Conservation (phyloP, 2,888 invertebrate species). For the Macroteleia sp. region DNA sequence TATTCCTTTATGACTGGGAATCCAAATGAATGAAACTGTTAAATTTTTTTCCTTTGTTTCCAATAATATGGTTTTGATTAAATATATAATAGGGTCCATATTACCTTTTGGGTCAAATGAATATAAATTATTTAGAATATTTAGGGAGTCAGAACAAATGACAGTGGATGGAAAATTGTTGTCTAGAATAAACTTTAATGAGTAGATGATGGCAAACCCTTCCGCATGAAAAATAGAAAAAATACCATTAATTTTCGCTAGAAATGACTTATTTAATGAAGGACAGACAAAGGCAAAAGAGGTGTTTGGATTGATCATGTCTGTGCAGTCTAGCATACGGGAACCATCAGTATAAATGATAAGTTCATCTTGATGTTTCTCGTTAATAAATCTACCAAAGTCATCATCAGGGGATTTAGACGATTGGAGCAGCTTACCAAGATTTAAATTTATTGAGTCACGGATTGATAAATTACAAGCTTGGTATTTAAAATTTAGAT, state of each 20-base stretch:
- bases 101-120: neutral
- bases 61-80: neutral
- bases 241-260: neutral
- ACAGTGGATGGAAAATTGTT: neutral
- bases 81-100: neutral
- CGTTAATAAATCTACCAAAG: neutral
- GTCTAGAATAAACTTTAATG: neutral
- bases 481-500: neutral
- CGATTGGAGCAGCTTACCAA: neutral
- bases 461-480: neutral
- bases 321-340: neutral
- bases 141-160: neutral
- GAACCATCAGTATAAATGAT: neutral
- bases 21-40: neutral
- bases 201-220: neutral
- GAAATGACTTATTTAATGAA: neutral
- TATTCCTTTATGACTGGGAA: neutral
- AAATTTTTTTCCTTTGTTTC: neutral
- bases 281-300: neutral
- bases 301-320: neutral
- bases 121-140: neutral
- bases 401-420: neutral
- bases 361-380: neutral
- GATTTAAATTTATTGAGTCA: neutral
- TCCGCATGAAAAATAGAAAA: neutral